phyloP scores from a whole-genome alignment of 2,113 vertebrate genomes.

The Hippocampus barbouri region DNA sequence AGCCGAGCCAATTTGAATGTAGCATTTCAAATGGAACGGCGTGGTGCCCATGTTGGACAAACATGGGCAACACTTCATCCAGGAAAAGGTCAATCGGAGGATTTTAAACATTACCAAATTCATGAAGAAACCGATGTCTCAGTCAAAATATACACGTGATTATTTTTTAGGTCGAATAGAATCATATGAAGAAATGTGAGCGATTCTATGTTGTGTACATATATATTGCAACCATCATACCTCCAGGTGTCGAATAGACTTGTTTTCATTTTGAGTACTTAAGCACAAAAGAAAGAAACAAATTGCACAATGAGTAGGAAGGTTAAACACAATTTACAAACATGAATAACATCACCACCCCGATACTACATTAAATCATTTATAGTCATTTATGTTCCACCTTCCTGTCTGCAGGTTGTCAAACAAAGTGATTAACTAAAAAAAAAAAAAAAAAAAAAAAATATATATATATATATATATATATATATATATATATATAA shows the following conservation, averaged over 20 bases:
- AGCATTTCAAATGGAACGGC: slow-evolving; percentile 11
- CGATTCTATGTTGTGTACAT: slow-evolving; percentile 45
- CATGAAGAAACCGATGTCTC: not conserved
- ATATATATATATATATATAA: too few species aligned
- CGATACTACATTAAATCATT: too few species aligned
- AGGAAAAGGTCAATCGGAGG: slow-evolving; percentile 6
- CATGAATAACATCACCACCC: not conserved
- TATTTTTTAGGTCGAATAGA: slow-evolving; percentile 25
- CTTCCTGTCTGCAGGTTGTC: slow-evolving; percentile 5
- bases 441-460: too few species aligned
- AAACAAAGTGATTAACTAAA: too few species aligned
- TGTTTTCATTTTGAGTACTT: slow-evolving; percentile 77
- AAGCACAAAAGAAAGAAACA: slow-evolving; percentile 64
- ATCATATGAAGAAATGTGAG: slow-evolving; percentile 34
- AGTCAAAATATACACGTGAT: slow-evolving; percentile 31
- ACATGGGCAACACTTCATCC: not conserved
- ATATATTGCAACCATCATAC: slow-evolving; percentile 66
- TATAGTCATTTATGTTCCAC: not conserved
- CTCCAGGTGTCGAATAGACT: slow-evolving; percentile 69
- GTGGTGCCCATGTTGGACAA: not conserved
- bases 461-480: too few species aligned
- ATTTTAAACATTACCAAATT: not conserved
- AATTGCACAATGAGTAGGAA: slow-evolving; percentile 45
- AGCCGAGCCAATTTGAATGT: slow-evolving; percentile 47
- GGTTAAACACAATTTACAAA: slow-evolving; percentile 15